A percentile compares a stretch with the other conserved stretches of the same genome.
phyloP scores from a whole-genome alignment of 1,140 invertebrate genomes.

The Cherax destructor region DNA sequence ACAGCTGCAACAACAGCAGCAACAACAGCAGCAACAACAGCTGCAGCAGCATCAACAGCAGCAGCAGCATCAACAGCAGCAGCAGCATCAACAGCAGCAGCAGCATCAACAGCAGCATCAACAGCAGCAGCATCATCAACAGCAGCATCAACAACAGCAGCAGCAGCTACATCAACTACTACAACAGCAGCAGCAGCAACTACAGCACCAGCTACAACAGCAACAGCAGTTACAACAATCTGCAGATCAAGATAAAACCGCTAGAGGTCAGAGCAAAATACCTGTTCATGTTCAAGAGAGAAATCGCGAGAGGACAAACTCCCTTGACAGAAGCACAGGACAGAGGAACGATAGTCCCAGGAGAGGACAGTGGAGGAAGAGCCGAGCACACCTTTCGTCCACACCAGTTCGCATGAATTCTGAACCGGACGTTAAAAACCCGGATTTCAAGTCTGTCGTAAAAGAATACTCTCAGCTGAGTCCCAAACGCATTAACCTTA shows the following conservation, averaged over 20 bases:
- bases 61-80: too few species aligned
- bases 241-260: background rate
- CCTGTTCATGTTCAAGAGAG: conserved; percentile 52
- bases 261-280: conserved; percentile 28
- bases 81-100: too few species aligned
- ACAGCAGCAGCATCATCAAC: too few species aligned
- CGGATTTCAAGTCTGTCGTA: conserved; percentile 47
- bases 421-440: conserved; percentile 34
- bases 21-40: too few species aligned
- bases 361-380: conserved; percentile 7
- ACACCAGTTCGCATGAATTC: conserved; percentile 41
- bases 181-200: conserved; percentile 12
- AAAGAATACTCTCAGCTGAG: conserved; percentile 58
- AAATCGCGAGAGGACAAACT: conserved; percentile 33
- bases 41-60: too few species aligned
- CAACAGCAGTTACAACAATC: background rate
- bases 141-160: background rate
- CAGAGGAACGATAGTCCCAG: conserved; percentile 11
- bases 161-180: background rate
- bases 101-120: too few species aligned
- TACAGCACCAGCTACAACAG: background rate
- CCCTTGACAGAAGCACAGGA: conserved; percentile 14
- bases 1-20: too few species aligned
- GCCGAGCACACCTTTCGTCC: background rate
- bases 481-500: conserved; percentile 47